Evolutionary conservation across 1,140 invertebrate genomes (phyloP), one percentile per base, ranked within the genome.

Genomic region (Laodelphax striatellus): DNA sequence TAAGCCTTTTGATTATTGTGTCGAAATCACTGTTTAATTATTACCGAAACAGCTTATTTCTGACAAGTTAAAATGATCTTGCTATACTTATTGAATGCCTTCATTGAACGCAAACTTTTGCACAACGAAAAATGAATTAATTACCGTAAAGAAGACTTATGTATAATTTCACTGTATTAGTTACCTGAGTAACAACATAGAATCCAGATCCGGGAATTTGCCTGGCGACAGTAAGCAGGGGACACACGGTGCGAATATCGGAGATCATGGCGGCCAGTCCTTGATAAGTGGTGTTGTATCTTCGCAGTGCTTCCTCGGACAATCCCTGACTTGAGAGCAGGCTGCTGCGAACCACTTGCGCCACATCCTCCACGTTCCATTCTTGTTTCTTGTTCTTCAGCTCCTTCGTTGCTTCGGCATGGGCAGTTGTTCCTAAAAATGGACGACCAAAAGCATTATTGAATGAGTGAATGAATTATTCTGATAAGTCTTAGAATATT

Each of bases 181-280:
- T 62, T n/a, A 66, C 63, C 65, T 85, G 82, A 2, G 80, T 83
- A 0, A 83, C 85, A 13, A 90, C 78, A 69, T 91, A 91, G 72
- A 89, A 82, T 11, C 84, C 82, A 43, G 85, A 80, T 17, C 77
- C 74, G 0, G 76, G 72, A 22, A 80, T 76, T 34, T 78, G 71
- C 8, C 79, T 75, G 19, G 82, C 79, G 28, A 86, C 73, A 13
- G 78, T 79, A 1, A 87, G 73, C 31, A 91, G 70, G 1, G 90
- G 90, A 69, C 89, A 93, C 19, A 90, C 75, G 0, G 85, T 88
- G 1, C 87, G 80, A 11, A 91, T 82, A 60, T 90, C 86, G 0
- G 87, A 86, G 9, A 91, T 85, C 75, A 91, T 80, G 28, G 82
- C 74, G 5, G 80, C 78, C 0, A 89, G 70, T 19, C 83, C 83